phyloP scores from a whole-genome alignment of 1,140 invertebrate species.

The Telenomus remus region DNA sequence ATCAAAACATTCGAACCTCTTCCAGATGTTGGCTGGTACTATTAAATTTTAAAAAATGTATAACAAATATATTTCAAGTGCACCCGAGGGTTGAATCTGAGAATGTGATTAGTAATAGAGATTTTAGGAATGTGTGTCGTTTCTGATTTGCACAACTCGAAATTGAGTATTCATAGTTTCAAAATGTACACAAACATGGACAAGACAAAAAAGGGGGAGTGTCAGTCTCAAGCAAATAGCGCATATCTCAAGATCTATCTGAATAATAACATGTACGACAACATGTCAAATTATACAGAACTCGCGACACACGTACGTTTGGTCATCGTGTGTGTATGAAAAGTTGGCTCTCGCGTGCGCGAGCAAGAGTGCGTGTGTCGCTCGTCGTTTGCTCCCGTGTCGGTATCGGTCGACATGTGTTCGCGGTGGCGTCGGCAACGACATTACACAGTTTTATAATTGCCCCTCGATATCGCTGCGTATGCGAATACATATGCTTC shows the following conservation, averaged over 20 bases:
- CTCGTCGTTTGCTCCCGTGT: slow-evolving; percentile 60
- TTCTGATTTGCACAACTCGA: too few species aligned
- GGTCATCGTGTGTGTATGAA: slow-evolving; percentile 41
- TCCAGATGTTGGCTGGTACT: too few species aligned
- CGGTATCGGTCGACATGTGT: slow-evolving; percentile 67
- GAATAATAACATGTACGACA: slow-evolving; percentile 77
- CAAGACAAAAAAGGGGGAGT: slow-evolving; percentile 39
- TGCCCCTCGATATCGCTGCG: slow-evolving; percentile 55
- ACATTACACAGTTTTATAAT: slow-evolving; percentile 69
- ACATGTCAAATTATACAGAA: slow-evolving; percentile 76
- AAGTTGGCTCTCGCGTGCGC: slow-evolving; percentile 56
- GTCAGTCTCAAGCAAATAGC: slow-evolving; percentile 42
- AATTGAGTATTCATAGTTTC: slow-evolving; percentile 46
- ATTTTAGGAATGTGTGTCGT: too few species aligned
- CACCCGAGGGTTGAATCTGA: too few species aligned
- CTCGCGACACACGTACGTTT: slow-evolving; percentile 65
- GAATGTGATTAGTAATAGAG: too few species aligned
- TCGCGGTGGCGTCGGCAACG: slow-evolving; percentile 63
- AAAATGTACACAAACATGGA: slow-evolving; percentile 22
- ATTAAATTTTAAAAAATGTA: too few species aligned
- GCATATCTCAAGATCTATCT: slow-evolving; percentile 74
- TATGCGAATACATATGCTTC: slow-evolving; percentile 46
- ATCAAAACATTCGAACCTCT: too few species aligned
- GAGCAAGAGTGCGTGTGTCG: slow-evolving; percentile 55
- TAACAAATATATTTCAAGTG: too few species aligned